Evolutionary conservation across 1,140 invertebrate genomes (phyloP), one percentile per base, ranked within the genome.

Genomic region (Drosophila sechellia): DNA sequence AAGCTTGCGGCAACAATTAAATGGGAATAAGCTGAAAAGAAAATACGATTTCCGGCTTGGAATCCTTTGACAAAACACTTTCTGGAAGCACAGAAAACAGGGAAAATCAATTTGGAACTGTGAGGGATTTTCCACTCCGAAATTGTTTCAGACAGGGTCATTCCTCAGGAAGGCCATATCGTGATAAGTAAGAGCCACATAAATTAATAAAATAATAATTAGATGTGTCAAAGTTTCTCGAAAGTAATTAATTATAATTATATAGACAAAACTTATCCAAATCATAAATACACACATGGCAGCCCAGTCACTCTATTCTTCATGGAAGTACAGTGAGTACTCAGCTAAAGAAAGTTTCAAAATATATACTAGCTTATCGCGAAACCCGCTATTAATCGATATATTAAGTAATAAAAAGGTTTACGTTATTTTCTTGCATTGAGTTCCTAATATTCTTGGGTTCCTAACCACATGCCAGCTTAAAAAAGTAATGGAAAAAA

Each of bases 241-340:
- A 80, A 68, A 73, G 79, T 89, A 89, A 90, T 84, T 84, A 89
- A 87, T 87, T 89, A n/a, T 83, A 84, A 81, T 87, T 83, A 87
- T 52, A 78, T 48, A 53, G 66, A 72, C 55, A 79, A 45, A 65
- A 45, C 63, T 46, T 58, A 37, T 43, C 55, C 65, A 69, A 61
- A 52, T 54, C 17, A 42, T 20, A 20, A 13, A 49, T 20, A 46
- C 39, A 55, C 42, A 52, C 34, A 42, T 17, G 17, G 20, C 37
- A 13, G 39, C 15, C 20, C 2, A 31, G 11, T 1, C 12, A 48
- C 17, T 43, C 15, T 43, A 20, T 35, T n/a, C 31, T 37, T 27
- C 56, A 43, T 17, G 11, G 17, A 49, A 52, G 27, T 43, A 75
- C 66, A 69, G 66, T 55, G 35, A 17, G 5, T 13, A 10, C 34